Percentiles rank a stretch among this genome's conserved stretches.
Evolutionary conservation across 2,113 vertebrate species (phyloP).

Genomic region (Ibidorhyncha struthersii): DNA sequence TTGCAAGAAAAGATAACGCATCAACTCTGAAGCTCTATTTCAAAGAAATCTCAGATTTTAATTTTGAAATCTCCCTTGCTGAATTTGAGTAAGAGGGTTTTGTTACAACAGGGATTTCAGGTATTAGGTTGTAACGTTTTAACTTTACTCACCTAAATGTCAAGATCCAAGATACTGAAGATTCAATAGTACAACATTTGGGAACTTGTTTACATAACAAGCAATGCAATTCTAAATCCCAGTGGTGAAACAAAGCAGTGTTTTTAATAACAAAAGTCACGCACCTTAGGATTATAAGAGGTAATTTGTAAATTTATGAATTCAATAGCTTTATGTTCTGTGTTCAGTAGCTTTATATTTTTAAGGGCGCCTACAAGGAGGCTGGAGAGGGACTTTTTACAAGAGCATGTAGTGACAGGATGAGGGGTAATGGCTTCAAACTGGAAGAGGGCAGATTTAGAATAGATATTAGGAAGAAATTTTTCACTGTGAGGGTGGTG

Average conservation of each 20-base stretch:
- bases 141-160: neutral
- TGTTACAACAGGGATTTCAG: neutral
- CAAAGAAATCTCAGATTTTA: neutral
- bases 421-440: no score
- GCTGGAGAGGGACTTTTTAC: no score
- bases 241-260: neutral
- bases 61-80: neutral
- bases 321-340: neutral
- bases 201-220: neutral
- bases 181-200: neutral
- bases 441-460: no score
- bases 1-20: neutral
- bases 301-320: neutral
- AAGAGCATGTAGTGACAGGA: no score
- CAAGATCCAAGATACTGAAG: neutral
- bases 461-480: no score
- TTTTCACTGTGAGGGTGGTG: no score
- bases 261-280: neutral
- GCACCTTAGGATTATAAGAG: neutral
- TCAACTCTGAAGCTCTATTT: neutral
- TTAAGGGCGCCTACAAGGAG: no score
- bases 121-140: neutral
- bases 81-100: neutral
- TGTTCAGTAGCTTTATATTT: no score
- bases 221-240: neutral